Evolutionary conservation across 2,797 vertebrate genomes (phyloP).

Genomic region (Forpus xanthops): DNA sequence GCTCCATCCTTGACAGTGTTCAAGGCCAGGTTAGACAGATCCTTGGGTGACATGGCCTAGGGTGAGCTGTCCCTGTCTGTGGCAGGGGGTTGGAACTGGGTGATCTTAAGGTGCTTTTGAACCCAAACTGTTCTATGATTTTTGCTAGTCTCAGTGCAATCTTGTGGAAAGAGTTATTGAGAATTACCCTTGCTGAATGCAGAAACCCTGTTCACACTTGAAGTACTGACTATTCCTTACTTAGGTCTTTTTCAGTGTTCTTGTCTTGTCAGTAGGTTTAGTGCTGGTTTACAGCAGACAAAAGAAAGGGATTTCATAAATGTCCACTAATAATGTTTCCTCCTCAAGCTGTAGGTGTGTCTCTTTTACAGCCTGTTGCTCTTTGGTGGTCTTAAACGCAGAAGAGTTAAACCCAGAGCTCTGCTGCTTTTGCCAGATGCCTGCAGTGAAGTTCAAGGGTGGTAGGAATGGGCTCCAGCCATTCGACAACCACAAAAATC

Average conservation of each 20-base stretch:
- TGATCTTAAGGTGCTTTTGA: neutral
- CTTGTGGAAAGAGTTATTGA: neutral
- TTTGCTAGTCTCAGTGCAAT: neutral
- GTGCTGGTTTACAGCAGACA: neutral
- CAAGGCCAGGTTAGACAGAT: neutral
- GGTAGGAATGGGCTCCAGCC: slow-evolving; percentile 58
- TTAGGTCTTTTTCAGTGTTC: neutral
- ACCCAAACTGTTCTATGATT: neutral
- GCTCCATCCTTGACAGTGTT: neutral
- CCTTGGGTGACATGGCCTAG: neutral
- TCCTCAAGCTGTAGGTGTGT: slow-evolving; percentile 35
- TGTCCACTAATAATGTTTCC: slow-evolving; percentile 24
- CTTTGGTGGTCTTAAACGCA: slow-evolving; percentile 65
- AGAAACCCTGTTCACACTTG: neutral
- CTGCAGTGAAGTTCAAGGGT: slow-evolving; percentile 63
- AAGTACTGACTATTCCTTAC: neutral
- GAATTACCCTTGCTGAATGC: neutral
- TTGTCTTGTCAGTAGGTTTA: neutral
- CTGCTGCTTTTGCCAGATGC: slow-evolving; percentile 54
- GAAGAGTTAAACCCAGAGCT: slow-evolving; percentile 34
- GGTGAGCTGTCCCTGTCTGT: neutral
- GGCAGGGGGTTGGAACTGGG: neutral
- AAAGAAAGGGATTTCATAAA: neutral
- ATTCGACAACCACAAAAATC: slow-evolving; percentile 61
- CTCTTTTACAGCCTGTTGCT: slow-evolving; percentile 37